A percentile compares a stretch with the other conserved stretches of the same genome.
Evolutionary conservation across 1,140 invertebrate species (phyloP).

Genomic region (Bombus difficillimus): DNA sequence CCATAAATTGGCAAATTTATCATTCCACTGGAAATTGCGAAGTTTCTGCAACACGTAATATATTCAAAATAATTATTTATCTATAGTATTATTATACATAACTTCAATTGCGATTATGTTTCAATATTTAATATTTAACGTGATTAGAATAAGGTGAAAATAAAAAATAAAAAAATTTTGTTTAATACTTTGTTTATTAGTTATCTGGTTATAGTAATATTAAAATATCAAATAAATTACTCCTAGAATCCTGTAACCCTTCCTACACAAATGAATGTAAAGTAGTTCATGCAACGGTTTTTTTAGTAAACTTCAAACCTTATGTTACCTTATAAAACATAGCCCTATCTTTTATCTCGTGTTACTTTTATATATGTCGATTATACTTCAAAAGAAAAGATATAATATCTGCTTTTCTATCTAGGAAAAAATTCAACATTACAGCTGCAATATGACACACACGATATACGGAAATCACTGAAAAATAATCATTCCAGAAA

Average conservation of each 20-base stretch:
- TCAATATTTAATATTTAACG: neutral
- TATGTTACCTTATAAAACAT: neutral
- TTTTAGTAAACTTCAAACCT: no score
- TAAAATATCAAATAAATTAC: neutral
- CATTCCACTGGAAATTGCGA: slow-evolving; percentile 74
- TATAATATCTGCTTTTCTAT: neutral
- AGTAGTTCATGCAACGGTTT: no score
- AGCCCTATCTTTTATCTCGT: neutral
- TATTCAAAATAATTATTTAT: neutral
- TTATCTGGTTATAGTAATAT: neutral
- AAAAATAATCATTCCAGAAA: neutral
- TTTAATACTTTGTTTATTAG: neutral
- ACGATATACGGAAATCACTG: neutral
- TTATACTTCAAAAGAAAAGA: no score
- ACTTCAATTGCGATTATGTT: neutral
- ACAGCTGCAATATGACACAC: neutral
- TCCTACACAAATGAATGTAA: no score
- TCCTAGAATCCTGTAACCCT: neutral
- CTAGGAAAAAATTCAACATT: neutral
- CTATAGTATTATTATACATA: neutral
- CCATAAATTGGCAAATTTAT: slow-evolving; percentile 71
- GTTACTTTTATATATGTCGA: no score
- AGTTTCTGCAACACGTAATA: slow-evolving; percentile 69
- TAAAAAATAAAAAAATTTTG: neutral
- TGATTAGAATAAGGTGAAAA: neutral